Base-by-base conservation (phyloP, 2,797 vertebrate species). In the Sebastes trivittatus region DNA sequence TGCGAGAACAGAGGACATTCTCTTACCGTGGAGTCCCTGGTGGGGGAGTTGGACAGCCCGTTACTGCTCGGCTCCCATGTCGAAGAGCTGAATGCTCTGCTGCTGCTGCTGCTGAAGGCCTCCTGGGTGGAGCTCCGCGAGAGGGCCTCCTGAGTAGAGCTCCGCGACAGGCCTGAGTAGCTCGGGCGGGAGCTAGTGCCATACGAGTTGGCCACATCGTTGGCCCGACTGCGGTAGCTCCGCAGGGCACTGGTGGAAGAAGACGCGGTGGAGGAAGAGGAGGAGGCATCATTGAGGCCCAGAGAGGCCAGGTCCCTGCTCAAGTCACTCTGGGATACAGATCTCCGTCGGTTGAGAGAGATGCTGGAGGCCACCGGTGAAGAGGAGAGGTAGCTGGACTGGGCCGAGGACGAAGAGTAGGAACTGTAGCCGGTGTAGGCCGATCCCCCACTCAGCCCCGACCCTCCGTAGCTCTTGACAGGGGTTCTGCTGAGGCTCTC, bases 291-390 rank as follows among this genome's bases (percentile, higher is more conserved):
- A 6, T 79, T 94, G 46, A 97, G 70, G 56, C 93, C 94, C 87
- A 99, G 94, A 81, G 95, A 95, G 4, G 97, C 96, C 75, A 99
- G 93, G 84, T 98, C 97, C 72, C 93, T 94, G 8, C 95, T 96
- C 94, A 99, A 89, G 93, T 99, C 98, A 1, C 95, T 98, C 87
- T 99, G 98, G 92, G 97, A 99, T 81, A 95, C 94, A 2, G 97
- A 98, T 88, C 97, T 98, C 70, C 95, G 97, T 38, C 97, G 96
- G 88, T 78, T 96, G 72, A 99, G 95, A 1, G 91, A 94, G 83
- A 94, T 85, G 80, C 92, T 92, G 74, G 94, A 95, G 92, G 77
- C 71, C 77, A 88, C 34, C 30, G 95, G 85, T 82, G 93, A 92
- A 72, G 93, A 93, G 49, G 96, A 92, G 94, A 97, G 94, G 94